These are phyloP conservation scores for Rhinolophus ferrumequinum DNA, from an alignment of 2,113 vertebrate species.

Conservation along the genomic window DNA sequence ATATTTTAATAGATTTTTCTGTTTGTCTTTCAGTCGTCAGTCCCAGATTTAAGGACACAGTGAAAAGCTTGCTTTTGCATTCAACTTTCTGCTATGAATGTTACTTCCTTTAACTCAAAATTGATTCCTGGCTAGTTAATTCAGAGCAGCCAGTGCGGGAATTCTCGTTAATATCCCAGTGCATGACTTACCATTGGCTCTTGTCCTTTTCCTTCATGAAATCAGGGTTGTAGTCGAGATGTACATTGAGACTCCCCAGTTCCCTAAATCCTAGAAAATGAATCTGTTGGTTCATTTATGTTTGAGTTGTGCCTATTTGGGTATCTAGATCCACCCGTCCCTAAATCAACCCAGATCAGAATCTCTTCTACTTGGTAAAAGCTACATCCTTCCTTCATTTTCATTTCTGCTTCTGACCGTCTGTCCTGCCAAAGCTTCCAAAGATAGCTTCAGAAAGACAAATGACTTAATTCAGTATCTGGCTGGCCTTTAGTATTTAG, in stretches of 20 bases:
- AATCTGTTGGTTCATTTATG: background rate
- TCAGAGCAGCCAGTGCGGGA: background rate
- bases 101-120: background rate
- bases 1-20: background rate
- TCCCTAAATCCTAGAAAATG: background rate
- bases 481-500: background rate
- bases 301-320: background rate
- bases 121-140: background rate
- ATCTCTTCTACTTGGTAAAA: background rate
- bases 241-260: background rate
- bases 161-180: background rate
- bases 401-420: background rate
- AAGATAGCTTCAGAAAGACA: constrained; percentile 36
- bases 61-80: background rate
- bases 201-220: background rate
- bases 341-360: background rate
- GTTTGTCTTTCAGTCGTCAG: background rate
- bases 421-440: constrained; percentile 26
- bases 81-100: background rate
- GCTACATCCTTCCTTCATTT: background rate
- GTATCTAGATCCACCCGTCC: background rate
- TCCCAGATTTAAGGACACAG: background rate
- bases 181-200: background rate
- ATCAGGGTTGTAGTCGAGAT: background rate
- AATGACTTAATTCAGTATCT: background rate